phyloP scores from a whole-genome alignment of 2,797 vertebrate species.

The Cirrhinus molitorella region DNA sequence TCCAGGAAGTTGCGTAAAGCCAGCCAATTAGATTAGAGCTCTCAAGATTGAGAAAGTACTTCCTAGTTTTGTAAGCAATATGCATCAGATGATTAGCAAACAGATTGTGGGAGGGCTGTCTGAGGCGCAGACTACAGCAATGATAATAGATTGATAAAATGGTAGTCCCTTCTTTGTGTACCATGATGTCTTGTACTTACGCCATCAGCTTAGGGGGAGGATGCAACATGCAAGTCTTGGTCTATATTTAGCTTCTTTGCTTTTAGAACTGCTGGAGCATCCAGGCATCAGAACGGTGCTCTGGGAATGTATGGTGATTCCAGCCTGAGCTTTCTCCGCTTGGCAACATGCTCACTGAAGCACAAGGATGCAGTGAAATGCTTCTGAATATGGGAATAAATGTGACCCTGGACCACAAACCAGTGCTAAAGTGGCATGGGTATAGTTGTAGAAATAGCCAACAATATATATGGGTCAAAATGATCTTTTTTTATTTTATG shows the following conservation, averaged over 20 bases:
- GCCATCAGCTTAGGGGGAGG: conserved; percentile 37
- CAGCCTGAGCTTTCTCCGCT: conserved; percentile 44
- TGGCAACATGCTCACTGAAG: conserved; percentile 43
- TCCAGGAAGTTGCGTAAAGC: neutral
- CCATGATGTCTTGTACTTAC: conserved; percentile 34
- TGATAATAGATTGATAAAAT: conserved; percentile 9
- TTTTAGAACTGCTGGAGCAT: conserved; percentile 49
- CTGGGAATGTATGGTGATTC: conserved; percentile 43
- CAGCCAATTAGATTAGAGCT: conserved; percentile 18
- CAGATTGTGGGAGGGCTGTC: conserved; percentile 6
- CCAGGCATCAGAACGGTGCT: conserved; percentile 40
- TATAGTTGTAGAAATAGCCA: too few relatives aligned
- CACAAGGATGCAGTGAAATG: conserved; percentile 24
- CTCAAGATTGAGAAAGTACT: conserved; percentile 3
- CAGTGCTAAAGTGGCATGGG: too few relatives aligned
- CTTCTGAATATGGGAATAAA: conserved; percentile 16
- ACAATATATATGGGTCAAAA: too few relatives aligned
- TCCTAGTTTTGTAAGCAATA: conserved; percentile 3
- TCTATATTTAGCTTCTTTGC: conserved; percentile 55
- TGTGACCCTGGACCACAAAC: neutral
- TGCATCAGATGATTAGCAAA: conserved; percentile 16
- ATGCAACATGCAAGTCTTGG: conserved; percentile 27
- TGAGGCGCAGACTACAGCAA: neutral
- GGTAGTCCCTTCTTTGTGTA: neutral
- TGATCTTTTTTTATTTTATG: too few relatives aligned